phyloP scores from a whole-genome alignment of 1,140 invertebrate species.

The Hestina assimilis region DNA sequence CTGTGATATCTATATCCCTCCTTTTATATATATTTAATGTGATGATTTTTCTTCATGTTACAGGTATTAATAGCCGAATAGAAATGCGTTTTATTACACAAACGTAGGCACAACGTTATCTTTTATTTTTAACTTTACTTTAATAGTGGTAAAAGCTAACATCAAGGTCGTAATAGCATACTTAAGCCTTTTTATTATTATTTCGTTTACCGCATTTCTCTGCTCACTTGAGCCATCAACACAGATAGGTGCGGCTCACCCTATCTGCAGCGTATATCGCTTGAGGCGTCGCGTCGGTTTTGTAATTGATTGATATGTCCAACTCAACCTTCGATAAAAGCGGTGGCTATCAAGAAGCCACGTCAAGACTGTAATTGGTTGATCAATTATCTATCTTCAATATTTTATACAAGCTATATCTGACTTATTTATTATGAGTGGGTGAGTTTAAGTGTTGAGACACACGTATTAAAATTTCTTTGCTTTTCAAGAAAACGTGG shows the following conservation, averaged over 20 bases:
- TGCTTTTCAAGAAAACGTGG: too few species aligned
- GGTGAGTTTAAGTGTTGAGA: too few species aligned
- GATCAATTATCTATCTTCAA: background rate
- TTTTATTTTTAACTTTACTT: too few species aligned
- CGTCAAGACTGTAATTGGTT: slow-evolving; percentile 9
- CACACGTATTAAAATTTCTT: too few species aligned
- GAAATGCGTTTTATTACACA: too few species aligned
- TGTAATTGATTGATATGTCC: slow-evolving; percentile 72
- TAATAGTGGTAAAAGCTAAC: too few species aligned
- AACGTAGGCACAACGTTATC: too few species aligned
- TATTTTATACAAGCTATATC: background rate
- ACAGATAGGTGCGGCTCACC: slow-evolving; percentile 37
- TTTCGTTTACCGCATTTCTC: background rate
- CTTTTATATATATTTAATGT: too few species aligned
- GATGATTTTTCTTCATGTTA: too few species aligned
- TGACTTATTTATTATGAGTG: background rate
- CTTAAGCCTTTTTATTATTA: background rate
- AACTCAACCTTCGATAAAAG: slow-evolving; percentile 30
- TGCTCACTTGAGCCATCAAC: slow-evolving; percentile 15
- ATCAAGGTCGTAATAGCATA: too few species aligned
- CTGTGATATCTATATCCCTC: too few species aligned
- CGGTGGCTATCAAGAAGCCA: slow-evolving; percentile 10
- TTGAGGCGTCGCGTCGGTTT: slow-evolving; percentile 59
- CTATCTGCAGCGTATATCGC: slow-evolving; percentile 64
- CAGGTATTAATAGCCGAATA: too few species aligned